Evolutionary conservation across 1,140 invertebrate species (phyloP).

Genomic region (Homarus americanus): DNA sequence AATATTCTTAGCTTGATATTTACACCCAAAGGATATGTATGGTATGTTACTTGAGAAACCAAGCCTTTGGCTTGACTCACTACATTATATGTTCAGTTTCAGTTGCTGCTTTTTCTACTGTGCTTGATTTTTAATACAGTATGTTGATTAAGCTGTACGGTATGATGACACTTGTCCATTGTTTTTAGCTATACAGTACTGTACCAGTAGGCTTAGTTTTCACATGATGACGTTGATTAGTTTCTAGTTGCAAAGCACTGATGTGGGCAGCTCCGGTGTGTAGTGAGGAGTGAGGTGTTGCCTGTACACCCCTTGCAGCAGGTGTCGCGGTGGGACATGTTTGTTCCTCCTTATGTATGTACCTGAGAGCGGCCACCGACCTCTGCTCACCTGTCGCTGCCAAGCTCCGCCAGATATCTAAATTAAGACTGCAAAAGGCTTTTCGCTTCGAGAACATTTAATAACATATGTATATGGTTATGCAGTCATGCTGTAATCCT

Average conservation of each 20-base stretch:
- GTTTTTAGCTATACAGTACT: background rate
- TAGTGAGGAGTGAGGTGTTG: background rate
- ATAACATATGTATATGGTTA: too few species aligned
- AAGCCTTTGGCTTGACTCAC: too few species aligned
- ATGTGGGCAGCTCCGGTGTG: background rate
- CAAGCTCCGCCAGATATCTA: background rate
- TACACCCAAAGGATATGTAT: too few species aligned
- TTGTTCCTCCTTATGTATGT: background rate
- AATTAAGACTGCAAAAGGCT: background rate
- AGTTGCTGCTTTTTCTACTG: too few species aligned
- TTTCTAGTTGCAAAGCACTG: too few species aligned
- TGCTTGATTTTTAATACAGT: too few species aligned
- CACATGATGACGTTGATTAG: too few species aligned
- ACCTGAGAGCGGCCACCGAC: background rate
- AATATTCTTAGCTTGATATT: too few species aligned
- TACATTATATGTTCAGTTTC: too few species aligned
- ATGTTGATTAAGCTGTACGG: background rate
- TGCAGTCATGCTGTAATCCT: too few species aligned
- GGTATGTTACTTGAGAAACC: too few species aligned
- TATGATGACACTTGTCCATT: background rate
- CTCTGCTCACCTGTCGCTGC: background rate
- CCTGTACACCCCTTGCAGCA: background rate
- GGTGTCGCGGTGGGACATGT: background rate
- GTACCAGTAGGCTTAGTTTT: background rate
- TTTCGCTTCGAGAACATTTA: too few species aligned